phyloP scores from a whole-genome alignment of 2,113 vertebrate species.

The Serinus canaria region DNA sequence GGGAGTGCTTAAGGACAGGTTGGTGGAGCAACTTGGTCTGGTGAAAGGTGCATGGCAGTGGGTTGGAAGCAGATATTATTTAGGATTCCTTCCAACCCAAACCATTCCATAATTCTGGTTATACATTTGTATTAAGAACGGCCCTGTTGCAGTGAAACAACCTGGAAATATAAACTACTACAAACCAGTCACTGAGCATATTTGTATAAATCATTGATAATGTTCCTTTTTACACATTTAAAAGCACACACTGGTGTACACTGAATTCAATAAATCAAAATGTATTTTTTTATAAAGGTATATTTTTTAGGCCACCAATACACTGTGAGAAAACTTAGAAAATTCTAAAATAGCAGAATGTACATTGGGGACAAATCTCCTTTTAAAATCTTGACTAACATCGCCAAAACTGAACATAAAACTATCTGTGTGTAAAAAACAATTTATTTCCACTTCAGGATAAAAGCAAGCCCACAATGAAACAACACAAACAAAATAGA shows the following conservation, averaged over 20 bases:
- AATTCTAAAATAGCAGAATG: background rate
- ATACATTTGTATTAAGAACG: background rate
- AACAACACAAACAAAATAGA: background rate
- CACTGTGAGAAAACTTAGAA: background rate
- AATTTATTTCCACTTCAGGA: background rate
- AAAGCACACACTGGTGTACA: background rate
- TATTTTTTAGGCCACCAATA: background rate
- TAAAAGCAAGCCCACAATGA: background rate
- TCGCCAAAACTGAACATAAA: background rate
- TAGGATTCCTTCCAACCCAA: background rate
- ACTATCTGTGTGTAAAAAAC: background rate
- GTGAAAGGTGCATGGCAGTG: background rate
- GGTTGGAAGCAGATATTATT: background rate
- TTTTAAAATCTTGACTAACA: background rate
- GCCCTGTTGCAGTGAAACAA: background rate
- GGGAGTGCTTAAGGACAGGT: background rate
- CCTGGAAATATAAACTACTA: background rate
- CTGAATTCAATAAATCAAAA: background rate
- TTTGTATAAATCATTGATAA: background rate
- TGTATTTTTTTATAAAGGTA: background rate
- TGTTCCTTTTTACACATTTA: background rate
- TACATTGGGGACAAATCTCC: rapidly evolving
- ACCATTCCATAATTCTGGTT: background rate
- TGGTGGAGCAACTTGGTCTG: background rate
- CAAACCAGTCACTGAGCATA: background rate